phyloP scores from a whole-genome alignment of 2,888 invertebrate species.

The Cephus runcator region DNA sequence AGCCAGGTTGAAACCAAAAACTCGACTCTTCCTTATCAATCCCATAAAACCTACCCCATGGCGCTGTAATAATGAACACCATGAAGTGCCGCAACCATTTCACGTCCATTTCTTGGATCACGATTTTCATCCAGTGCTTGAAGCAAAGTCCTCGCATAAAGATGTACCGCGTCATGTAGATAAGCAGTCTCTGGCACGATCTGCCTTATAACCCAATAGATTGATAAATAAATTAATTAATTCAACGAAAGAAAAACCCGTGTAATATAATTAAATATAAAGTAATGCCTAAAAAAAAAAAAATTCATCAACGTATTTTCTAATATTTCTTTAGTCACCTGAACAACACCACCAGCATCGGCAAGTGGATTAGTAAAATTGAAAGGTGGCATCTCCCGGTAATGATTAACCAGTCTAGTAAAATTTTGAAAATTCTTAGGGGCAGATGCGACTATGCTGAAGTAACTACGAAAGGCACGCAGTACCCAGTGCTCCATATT shows the following conservation, averaged over 20 bases:
- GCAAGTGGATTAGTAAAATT: slow-evolving; percentile 85
- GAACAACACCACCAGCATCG: slow-evolving; percentile 73
- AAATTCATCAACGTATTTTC: neutral
- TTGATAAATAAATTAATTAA: no score
- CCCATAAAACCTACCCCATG: slow-evolving; percentile 76
- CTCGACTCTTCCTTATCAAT: neutral
- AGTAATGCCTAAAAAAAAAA: slow-evolving; percentile 1
- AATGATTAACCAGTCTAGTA: slow-evolving; percentile 80
- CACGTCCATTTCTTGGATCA: slow-evolving; percentile 82
- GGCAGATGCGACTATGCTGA: slow-evolving; percentile 84
- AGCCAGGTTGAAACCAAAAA: neutral
- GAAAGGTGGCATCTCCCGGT: slow-evolving; percentile 88
- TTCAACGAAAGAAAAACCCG: no score
- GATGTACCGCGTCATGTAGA: slow-evolving; percentile 92
- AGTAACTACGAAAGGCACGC: slow-evolving; percentile 82
- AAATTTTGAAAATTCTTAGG: slow-evolving; percentile 80
- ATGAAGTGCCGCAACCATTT: slow-evolving; percentile 80
- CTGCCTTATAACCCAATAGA: slow-evolving; percentile 66
- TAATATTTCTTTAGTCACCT: slow-evolving; percentile 43
- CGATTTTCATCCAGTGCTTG: slow-evolving; percentile 76
- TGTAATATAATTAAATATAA: no score
- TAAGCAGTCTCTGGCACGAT: slow-evolving; percentile 91
- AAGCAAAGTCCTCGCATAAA: slow-evolving; percentile 87
- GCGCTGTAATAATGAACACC: slow-evolving; percentile 84
- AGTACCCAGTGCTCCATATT: slow-evolving; percentile 70